phyloP scores from a whole-genome alignment of 1,140 invertebrate species.

The Danaus plexippus region DNA sequence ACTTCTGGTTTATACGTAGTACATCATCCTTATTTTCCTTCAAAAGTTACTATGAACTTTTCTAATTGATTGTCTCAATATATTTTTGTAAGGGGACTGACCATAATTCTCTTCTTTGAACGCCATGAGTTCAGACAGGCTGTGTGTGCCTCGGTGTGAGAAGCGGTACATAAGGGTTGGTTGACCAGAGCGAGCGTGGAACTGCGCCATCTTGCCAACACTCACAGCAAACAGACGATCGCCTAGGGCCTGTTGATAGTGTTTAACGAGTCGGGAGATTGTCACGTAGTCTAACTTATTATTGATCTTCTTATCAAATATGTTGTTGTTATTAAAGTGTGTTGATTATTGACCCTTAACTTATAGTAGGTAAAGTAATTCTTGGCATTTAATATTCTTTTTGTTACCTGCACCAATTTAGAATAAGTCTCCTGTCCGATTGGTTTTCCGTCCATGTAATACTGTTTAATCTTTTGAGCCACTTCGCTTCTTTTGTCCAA shows the following conservation, averaged over 20 bases:
- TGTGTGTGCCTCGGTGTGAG: slow-evolving; percentile 68
- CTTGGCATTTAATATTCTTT: too few relatives aligned
- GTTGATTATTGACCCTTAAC: too few relatives aligned
- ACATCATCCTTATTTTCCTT: too few relatives aligned
- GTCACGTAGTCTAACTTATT: too few relatives aligned
- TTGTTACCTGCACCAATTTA: slow-evolving; percentile 32
- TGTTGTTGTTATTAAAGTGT: too few relatives aligned
- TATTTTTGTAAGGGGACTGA: slow-evolving; percentile 24
- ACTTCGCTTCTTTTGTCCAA: slow-evolving; percentile 52
- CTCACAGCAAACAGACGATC: slow-evolving; percentile 75
- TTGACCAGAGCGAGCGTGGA: slow-evolving; percentile 72
- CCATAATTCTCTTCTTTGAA: slow-evolving; percentile 69
- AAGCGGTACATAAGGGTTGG: slow-evolving; percentile 76
- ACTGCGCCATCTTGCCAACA: slow-evolving; percentile 70
- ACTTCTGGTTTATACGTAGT: too few relatives aligned
- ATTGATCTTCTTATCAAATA: too few relatives aligned
- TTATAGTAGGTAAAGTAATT: too few relatives aligned
- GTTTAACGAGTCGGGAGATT: too few relatives aligned
- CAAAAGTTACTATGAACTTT: too few relatives aligned
- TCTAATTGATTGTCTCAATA: too few relatives aligned
- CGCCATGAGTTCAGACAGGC: slow-evolving; percentile 67
- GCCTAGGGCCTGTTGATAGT: slow-evolving; percentile 62
- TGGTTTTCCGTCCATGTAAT: slow-evolving; percentile 71
- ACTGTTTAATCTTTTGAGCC: slow-evolving; percentile 70
- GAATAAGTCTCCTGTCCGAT: slow-evolving; percentile 61